These are phyloP conservation scores for Daubentonia madagascariensis DNA, from an alignment of 2,113 vertebrate genomes.

Conservation along the genomic window DNA sequence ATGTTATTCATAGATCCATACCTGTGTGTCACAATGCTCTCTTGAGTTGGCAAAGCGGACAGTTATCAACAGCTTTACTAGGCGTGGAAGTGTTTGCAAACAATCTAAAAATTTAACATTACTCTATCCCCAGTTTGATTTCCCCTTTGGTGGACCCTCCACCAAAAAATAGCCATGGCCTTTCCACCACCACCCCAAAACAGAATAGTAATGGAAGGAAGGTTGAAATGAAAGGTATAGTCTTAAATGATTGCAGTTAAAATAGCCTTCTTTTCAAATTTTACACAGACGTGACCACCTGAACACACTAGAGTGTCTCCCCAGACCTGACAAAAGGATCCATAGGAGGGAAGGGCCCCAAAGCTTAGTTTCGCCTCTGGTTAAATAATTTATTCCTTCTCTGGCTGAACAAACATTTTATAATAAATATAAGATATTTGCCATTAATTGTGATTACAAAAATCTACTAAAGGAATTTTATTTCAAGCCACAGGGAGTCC, in stretches of 20 bases:
- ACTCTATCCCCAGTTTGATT: neutral
- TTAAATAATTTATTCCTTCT: neutral
- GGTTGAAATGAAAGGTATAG: neutral
- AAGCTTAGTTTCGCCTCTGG: neutral
- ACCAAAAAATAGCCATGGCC: neutral
- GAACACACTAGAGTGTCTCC: neutral
- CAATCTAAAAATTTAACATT: neutral
- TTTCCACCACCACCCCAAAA: neutral
- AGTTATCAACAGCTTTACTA: neutral
- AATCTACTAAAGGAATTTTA: neutral
- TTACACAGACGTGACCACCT: neutral
- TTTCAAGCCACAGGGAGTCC: neutral
- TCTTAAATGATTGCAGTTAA: neutral
- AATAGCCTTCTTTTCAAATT: neutral
- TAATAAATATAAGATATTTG: neutral
- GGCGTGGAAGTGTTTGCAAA: neutral
- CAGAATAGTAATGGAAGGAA: neutral
- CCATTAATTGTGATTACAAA: neutral
- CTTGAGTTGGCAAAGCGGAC: neutral
- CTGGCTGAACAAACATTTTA: neutral
- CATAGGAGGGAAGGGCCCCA: neutral
- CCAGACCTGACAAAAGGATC: neutral
- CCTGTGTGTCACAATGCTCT: neutral
- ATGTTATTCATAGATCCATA: neutral
- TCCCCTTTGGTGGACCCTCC: neutral